A percentile compares a stretch with the other conserved stretches of the same genome.
These are phyloP conservation scores for Pogonocichla stellata DNA, from an alignment of 2,113 vertebrate genomes.

Conservation along the genomic window DNA sequence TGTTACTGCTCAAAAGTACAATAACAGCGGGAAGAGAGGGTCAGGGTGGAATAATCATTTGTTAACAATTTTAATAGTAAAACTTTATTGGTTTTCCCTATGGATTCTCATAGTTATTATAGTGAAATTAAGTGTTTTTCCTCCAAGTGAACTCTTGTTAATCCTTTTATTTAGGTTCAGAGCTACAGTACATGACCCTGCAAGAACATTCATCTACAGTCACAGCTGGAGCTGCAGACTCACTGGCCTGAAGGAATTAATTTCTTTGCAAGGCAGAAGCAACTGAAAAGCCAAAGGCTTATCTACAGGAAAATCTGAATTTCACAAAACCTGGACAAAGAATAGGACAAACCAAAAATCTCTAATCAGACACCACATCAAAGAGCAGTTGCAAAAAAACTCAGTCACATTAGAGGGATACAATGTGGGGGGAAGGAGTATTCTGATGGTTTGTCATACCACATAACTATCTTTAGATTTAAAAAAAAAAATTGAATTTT, in stretches of 20 bases:
- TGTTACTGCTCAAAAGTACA: conserved; percentile 7
- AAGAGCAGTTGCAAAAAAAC: background rate
- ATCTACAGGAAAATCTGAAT: conserved; percentile 6
- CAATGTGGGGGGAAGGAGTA: accelerated
- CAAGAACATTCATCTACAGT: conserved; percentile 29
- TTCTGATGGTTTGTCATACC: background rate
- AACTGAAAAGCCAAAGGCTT: conserved; percentile 12
- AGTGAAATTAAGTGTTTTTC: conserved; percentile 30
- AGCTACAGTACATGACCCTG: conserved; percentile 27
- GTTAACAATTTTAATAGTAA: conserved; percentile 49
- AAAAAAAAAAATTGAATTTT: background rate
- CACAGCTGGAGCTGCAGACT: conserved; percentile 36
- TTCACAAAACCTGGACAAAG: background rate
- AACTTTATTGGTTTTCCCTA: conserved; percentile 27
- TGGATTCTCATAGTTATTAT: conserved; percentile 9
- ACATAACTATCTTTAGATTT: background rate
- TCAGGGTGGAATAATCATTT: conserved; percentile 37
- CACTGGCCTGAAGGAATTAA: conserved; percentile 16
- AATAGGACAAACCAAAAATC: background rate
- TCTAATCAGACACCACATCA: background rate
- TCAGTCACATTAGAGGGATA: background rate
- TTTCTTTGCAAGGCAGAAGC: conserved; percentile 5
- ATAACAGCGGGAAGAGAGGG: background rate
- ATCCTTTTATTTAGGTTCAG: conserved; percentile 34
- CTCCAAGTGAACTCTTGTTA: conserved; percentile 26